A percentile compares a stretch with the other conserved stretches of the same genome.
These are phyloP conservation scores for Ligdia adustata DNA, from an alignment of 2,888 invertebrate species.

Conservation along the genomic window DNA sequence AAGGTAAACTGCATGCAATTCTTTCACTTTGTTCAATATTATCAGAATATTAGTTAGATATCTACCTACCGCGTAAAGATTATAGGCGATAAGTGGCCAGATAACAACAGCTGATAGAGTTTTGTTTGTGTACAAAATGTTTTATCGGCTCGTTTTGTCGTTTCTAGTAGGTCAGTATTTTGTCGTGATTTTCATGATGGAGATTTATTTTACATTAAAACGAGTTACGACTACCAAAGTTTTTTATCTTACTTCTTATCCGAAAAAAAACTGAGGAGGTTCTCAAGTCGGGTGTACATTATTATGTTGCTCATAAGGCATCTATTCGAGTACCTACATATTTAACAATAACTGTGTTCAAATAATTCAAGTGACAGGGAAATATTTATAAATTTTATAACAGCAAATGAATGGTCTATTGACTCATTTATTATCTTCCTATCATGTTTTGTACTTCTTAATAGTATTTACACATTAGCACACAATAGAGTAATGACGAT, in stretches of 20 bases:
- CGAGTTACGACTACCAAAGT: too few relatives aligned
- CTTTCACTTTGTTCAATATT: too few relatives aligned
- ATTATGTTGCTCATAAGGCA: too few relatives aligned
- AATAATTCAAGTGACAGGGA: neutral
- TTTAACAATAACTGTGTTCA: neutral
- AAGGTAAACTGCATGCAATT: too few relatives aligned
- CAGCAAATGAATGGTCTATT: neutral
- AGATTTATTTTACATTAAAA: too few relatives aligned
- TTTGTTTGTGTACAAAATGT: slow-evolving; percentile 23
- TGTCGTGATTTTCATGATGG: too few relatives aligned
- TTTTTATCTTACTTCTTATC: too few relatives aligned
- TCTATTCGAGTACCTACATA: too few relatives aligned
- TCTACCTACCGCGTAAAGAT: too few relatives aligned
- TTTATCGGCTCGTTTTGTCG: slow-evolving; percentile 23
- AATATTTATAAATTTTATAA: neutral
- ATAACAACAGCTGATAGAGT: slow-evolving; percentile 26
- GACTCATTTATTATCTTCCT: slow-evolving; percentile 1
- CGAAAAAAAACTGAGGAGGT: too few relatives aligned
- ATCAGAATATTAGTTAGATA: slow-evolving; percentile 6
- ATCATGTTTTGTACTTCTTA: slow-evolving; percentile 11
- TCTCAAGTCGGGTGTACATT: too few relatives aligned
- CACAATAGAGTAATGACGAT: slow-evolving; percentile 35
- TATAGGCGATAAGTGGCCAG: slow-evolving; percentile 6
- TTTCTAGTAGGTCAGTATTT: slow-evolving; percentile 33
- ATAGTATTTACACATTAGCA: slow-evolving; percentile 30